Evolutionary conservation across 2,888 invertebrate genomes (phyloP).

Genomic region (Rhaphigaster nebulosa): DNA sequence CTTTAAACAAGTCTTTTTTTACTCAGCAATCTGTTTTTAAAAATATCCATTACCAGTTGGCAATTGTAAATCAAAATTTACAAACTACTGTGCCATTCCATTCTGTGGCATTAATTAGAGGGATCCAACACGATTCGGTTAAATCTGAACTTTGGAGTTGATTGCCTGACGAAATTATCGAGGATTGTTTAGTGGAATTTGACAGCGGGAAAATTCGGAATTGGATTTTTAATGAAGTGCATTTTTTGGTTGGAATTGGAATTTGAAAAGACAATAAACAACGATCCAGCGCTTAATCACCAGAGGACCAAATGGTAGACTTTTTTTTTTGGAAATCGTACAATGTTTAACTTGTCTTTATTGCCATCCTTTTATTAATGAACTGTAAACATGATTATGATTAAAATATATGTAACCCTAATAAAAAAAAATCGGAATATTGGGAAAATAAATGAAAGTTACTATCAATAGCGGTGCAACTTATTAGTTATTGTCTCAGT

Average conservation of each 20-base stretch:
- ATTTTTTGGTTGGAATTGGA: not conserved
- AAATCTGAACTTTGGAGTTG: not conserved
- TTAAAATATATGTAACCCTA: no score
- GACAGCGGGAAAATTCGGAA: not conserved
- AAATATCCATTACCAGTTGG: not conserved
- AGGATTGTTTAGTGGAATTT: not conserved
- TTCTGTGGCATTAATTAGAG: not conserved
- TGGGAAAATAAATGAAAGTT: no score
- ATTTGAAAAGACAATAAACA: not conserved
- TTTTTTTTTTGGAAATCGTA: not conserved
- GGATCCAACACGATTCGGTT: not conserved
- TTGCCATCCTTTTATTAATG: not conserved
- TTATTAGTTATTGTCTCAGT: no score
- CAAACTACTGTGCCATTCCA: not conserved
- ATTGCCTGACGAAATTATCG: not conserved
- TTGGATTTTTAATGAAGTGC: not conserved
- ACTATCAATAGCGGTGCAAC: no score
- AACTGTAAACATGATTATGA: no score
- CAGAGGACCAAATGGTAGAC: not conserved
- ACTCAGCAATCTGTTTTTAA: not conserved
- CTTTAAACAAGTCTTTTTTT: not conserved
- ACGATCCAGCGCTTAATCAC: not conserved
- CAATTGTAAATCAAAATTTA: not conserved
- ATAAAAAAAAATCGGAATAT: no score
- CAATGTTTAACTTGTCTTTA: not conserved